Evolutionary conservation across 2,113 vertebrate species (phyloP).

Genomic region (Alethe castanea): DNA sequence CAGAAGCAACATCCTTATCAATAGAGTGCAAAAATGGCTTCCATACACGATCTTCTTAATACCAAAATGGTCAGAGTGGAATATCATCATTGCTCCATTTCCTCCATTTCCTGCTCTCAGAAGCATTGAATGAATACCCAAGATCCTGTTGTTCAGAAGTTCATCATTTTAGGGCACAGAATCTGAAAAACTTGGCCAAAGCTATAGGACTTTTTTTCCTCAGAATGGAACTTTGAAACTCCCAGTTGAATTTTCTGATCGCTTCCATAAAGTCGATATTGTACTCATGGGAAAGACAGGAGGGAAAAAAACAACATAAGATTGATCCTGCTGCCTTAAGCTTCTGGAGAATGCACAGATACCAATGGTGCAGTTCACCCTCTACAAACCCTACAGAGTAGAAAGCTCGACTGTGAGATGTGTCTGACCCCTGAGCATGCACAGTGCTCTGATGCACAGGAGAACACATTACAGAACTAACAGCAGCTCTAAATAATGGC

Average conservation of each 20-base stretch:
- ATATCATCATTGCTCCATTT: neutral
- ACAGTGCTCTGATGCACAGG: neutral
- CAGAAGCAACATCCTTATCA: neutral
- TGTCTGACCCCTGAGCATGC: neutral
- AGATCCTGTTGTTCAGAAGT: neutral
- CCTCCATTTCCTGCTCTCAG: neutral
- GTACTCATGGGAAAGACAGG: neutral
- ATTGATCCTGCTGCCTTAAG: neutral
- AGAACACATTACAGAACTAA: neutral
- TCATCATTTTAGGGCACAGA: neutral
- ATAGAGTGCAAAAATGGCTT: neutral
- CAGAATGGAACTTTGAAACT: neutral
- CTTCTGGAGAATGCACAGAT: neutral
- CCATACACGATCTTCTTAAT: neutral
- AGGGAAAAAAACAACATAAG: neutral
- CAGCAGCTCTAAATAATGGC: neutral
- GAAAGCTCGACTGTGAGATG: neutral
- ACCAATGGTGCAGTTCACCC: neutral
- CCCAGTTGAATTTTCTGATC: neutral
- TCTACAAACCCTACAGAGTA: neutral
- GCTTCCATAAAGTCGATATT: neutral
- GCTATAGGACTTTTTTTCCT: neutral
- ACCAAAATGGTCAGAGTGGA: neutral
- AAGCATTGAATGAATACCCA: neutral
- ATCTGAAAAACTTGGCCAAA: neutral